Conservation (phyloP, 1,140 invertebrate species). For the Plutomurus gul region DNA sequence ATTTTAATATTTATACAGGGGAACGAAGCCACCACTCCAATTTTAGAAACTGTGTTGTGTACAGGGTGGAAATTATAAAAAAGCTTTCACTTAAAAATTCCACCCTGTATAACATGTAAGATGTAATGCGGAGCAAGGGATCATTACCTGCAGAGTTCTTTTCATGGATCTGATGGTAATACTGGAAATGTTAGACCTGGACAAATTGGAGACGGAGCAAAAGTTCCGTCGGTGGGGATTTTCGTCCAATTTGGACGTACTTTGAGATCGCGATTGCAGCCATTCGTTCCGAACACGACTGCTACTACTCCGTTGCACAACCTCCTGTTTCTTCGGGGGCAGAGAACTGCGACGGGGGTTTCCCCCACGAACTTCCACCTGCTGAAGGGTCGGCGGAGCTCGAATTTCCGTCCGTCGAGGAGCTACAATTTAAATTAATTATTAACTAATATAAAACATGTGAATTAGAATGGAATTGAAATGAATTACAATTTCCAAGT, state of each 20-base stretch:
- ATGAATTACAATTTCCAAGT: slow-evolving; percentile 19
- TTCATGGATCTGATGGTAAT: slow-evolving; percentile 45
- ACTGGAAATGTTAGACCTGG: slow-evolving; percentile 47
- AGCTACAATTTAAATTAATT: background rate
- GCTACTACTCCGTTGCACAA: background rate
- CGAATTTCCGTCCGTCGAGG: background rate
- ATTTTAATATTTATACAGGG: background rate
- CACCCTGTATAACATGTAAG: background rate
- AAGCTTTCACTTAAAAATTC: too few relatives aligned
- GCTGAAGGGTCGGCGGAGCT: background rate
- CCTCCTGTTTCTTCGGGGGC: background rate
- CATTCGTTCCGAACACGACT: background rate
- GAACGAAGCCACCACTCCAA: too few relatives aligned
- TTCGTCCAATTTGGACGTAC: slow-evolving; percentile 16
- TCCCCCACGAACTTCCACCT: background rate
- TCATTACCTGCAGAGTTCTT: slow-evolving; percentile 1
- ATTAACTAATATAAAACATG: background rate
- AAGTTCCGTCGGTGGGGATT: background rate
- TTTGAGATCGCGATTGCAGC: background rate
- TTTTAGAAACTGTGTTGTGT: too few relatives aligned
- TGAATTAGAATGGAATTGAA: slow-evolving; percentile 6
- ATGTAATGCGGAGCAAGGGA: background rate
- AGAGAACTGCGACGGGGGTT: background rate
- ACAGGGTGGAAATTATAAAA: too few relatives aligned
- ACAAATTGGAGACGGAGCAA: background rate